Percentiles rank a stretch among this genome's conserved stretches.
phyloP scores from a whole-genome alignment of 2,113 vertebrate species.

The Melanocharis versteri region DNA sequence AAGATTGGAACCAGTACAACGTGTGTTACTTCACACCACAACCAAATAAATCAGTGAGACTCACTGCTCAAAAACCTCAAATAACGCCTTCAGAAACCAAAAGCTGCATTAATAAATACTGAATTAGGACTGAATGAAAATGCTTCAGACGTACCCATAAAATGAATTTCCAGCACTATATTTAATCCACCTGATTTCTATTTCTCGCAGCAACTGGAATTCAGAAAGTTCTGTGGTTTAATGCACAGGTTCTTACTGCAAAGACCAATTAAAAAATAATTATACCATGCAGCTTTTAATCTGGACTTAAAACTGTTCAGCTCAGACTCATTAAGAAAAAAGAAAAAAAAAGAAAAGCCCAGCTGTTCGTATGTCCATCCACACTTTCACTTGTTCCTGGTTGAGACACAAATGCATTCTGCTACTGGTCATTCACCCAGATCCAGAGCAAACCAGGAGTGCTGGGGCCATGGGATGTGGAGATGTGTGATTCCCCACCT shows the following conservation, averaged over 20 bases:
- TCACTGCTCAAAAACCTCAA: background rate
- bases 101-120: background rate
- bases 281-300: background rate
- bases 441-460: background rate
- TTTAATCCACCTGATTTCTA: background rate
- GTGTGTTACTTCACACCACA: background rate
- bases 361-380: background rate
- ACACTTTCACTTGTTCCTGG: background rate
- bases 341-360: background rate
- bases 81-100: background rate
- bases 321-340: background rate
- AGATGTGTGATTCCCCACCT: background rate
- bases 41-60: background rate
- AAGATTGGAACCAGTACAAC: background rate
- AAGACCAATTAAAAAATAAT: background rate
- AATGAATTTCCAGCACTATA: background rate
- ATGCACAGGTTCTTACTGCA: background rate
- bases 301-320: background rate
- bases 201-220: background rate
- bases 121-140: background rate
- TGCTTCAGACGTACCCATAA: accelerated
- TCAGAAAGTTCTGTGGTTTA: background rate
- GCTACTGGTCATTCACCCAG: background rate
- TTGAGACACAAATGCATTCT: background rate
- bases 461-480: background rate